Evolutionary conservation across 2,888 invertebrate species (phyloP).

Genomic region (Ephialtes manifestator): DNA sequence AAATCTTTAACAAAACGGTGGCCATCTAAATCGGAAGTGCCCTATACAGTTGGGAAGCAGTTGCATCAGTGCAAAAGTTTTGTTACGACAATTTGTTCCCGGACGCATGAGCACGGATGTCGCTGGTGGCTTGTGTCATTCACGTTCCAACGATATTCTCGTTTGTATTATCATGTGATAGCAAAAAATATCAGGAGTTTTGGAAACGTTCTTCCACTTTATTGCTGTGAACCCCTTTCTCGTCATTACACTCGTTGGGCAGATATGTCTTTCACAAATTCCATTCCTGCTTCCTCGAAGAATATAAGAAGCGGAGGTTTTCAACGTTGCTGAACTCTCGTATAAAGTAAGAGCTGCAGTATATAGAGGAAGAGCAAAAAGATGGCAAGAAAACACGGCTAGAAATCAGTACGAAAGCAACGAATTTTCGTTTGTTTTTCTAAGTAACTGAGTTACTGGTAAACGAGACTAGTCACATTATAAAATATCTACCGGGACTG

Average conservation of each 20-base stretch:
- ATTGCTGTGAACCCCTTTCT: neutral
- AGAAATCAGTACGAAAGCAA: conserved; percentile 3
- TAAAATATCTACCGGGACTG: conserved; percentile 2
- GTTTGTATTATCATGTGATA: conserved; percentile 28
- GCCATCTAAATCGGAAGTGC: neutral
- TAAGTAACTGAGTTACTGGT: conserved; percentile 20
- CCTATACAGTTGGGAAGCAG: neutral
- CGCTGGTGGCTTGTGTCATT: conserved; percentile 1
- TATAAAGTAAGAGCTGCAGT: neutral
- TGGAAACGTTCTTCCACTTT: conserved; percentile 19
- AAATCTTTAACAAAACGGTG: neutral
- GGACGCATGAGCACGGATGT: neutral
- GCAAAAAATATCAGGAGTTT: conserved; percentile 32
- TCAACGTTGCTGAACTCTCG: neutral
- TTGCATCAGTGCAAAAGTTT: conserved; percentile 4
- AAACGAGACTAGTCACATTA: neutral
- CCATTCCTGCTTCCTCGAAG: neutral
- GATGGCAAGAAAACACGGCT: neutral
- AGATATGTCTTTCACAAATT: conserved; percentile 4
- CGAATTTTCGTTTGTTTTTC: conserved; percentile 26
- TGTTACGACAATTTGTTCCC: neutral
- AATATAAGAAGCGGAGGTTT: conserved; percentile 8
- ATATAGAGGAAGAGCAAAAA: neutral
- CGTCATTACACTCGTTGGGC: conserved; percentile 1
- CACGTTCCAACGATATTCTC: conserved; percentile 29